Percentiles rank a stretch among this genome's conserved stretches.
phyloP scores from a whole-genome alignment of 2,797 vertebrate species.

The Phataginus tricuspis region DNA sequence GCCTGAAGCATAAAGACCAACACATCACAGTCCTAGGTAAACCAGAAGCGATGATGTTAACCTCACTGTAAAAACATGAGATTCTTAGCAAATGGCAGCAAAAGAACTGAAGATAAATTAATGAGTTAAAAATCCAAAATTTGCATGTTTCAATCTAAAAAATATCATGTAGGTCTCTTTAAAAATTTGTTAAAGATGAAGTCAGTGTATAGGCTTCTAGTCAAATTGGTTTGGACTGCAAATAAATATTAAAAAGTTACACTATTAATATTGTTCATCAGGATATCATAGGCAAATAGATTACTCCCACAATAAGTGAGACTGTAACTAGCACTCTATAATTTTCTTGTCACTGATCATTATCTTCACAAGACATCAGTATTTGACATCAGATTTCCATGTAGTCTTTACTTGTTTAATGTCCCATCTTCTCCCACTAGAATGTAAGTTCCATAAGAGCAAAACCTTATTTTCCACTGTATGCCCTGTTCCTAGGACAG shows the following conservation, averaged over 20 bases:
- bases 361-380: not conserved
- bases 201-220: not conserved
- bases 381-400: slow-evolving; percentile 11
- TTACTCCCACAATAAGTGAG: not conserved
- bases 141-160: not conserved
- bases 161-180: not conserved
- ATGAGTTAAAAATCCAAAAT: not conserved
- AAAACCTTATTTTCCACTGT: slow-evolving; percentile 10
- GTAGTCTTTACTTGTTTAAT: slow-evolving; percentile 1
- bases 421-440: not conserved
- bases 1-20: not conserved
- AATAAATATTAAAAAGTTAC: slow-evolving; percentile 6
- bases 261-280: slow-evolving; percentile 15
- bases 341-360: not conserved
- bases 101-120: not conserved
- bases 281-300: not conserved
- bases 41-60: not conserved
- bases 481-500: not conserved
- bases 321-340: not conserved
- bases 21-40: not conserved
- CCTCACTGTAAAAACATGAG: not conserved
- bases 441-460: not conserved
- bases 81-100: slow-evolving; percentile 5
- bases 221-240: not conserved
- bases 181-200: not conserved